These are phyloP conservation scores for Riparia riparia DNA, from an alignment of 2,113 vertebrate genomes.

Conservation along the genomic window DNA sequence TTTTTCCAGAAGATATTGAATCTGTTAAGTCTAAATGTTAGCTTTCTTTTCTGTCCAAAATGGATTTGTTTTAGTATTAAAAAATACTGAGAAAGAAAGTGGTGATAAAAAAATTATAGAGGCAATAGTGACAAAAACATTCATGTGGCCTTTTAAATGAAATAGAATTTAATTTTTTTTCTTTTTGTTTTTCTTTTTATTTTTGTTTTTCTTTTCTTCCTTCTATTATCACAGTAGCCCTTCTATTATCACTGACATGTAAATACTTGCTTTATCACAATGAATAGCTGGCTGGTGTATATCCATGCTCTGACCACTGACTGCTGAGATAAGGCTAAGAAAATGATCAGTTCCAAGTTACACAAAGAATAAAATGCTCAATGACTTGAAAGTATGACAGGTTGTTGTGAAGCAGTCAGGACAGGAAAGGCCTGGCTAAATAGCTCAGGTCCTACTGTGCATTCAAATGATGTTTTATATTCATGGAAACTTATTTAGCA, in stretches of 20 bases:
- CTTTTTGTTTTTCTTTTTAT: neutral
- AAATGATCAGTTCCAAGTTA: constrained; percentile 32
- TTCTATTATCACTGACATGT: constrained; percentile 50
- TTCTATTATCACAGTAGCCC: constrained; percentile 26
- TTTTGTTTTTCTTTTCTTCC: neutral
- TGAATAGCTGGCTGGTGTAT: neutral
- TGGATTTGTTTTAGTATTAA: neutral
- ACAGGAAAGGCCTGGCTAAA: constrained; percentile 2
- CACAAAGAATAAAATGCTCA: constrained; percentile 23
- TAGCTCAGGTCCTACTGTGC: neutral
- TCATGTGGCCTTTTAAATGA: neutral
- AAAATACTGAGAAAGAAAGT: neutral
- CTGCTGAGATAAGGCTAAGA: constrained; percentile 25
- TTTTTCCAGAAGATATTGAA: neutral
- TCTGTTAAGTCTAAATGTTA: neutral
- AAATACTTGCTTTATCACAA: constrained; percentile 52
- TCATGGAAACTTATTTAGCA: constrained; percentile 53
- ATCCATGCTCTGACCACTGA: constrained; percentile 4
- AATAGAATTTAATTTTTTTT: neutral
- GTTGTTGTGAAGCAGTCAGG: neutral
- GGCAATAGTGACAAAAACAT: neutral
- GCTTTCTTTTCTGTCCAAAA: constrained; percentile 26
- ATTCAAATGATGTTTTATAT: constrained; percentile 25
- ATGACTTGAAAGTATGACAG: constrained; percentile 3
- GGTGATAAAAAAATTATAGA: neutral